Evolutionary conservation across 2,797 vertebrate species (phyloP), one percentile per base, ranked within the genome.

Genomic region (Menidia menidia): DNA sequence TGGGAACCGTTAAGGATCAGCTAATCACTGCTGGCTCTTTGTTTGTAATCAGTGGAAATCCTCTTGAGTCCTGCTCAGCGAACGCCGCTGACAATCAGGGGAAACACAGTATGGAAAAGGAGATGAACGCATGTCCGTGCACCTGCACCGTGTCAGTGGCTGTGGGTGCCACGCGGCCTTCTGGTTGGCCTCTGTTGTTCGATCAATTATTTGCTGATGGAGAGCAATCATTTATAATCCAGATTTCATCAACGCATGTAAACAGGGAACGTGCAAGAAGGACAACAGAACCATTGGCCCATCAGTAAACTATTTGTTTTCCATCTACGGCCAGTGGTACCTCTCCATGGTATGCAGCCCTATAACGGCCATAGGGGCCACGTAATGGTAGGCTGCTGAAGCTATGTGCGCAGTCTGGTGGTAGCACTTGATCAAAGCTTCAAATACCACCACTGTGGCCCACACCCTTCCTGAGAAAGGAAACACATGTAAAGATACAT

Each of bases 11-110:
- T 47, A 68, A 77, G 81, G 73, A 92, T 86, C 71, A 72, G 83
- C 81, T 92, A 89, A 94, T 92, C 90, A 84, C 69, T 68, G 64
- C 56, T 73, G 85, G 84, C 80, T 86, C 87, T 86, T 88, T 87
- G 87, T 87, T 85, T 83, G 84, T 88, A 91, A 92, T 93, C 81
- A 84, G 82, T 89, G 91, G 83, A 91, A 93, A 93, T 92, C 92
- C 92, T 92, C 83, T 80, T 85, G 80, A 87, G 86, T 81, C 70
- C 16, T 60, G 59, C 79, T 79, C 69, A 70, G 19, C 69, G 64
- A 78, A 68, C 5, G 6, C 68, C 57, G 61, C 78, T 80, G 75
- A 92, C 90, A 92, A 92, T 91, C 77, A 75, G 66, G 81, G 89
- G 92, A 90, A 92, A 64, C 72, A 12, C 55, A 64, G 57, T 54